Evolutionary conservation across 2,797 vertebrate genomes (phyloP).

Genomic region (Crypturellus tataupa): DNA sequence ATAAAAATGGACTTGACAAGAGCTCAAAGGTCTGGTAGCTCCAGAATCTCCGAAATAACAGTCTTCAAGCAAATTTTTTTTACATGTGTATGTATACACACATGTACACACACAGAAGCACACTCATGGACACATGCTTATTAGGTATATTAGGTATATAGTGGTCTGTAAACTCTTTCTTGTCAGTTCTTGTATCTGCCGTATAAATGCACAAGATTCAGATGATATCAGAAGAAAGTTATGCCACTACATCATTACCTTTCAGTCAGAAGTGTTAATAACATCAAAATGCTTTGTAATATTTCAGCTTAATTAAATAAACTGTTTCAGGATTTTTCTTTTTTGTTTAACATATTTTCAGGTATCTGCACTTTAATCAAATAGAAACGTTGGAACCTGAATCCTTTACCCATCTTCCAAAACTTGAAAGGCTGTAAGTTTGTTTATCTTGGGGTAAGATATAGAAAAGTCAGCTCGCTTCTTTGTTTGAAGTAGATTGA

Average conservation of each 20-base stretch:
- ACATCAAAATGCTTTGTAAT: not conserved
- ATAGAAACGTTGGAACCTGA: slow-evolving; percentile 96
- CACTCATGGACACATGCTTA: no score
- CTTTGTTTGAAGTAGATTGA: slow-evolving; percentile 22
- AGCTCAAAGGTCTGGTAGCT: not conserved
- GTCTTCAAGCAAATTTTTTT: not conserved
- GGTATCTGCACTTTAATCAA: slow-evolving; percentile 99
- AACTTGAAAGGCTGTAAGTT: slow-evolving; percentile 97
- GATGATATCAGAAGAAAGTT: not conserved
- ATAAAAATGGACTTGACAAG: not conserved
- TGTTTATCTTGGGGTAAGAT: slow-evolving; percentile 37
- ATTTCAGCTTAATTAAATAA: not conserved
- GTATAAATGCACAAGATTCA: not conserved
- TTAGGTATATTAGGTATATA: fast-evolving
- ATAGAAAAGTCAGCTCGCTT: slow-evolving; percentile 3
- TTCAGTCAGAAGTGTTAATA: not conserved
- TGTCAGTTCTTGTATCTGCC: not conserved
- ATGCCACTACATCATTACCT: not conserved
- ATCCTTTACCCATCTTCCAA: slow-evolving; percentile 94
- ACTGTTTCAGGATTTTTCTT: not conserved
- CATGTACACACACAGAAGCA: not conserved
- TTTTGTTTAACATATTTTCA: slow-evolving; percentile 72
- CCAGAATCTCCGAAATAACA: not conserved
- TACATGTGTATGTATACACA: not conserved
- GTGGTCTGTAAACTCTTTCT: not conserved